Base-by-base conservation (phyloP, 1,140 invertebrate species). In the Frieseomelitta varia region DNA sequence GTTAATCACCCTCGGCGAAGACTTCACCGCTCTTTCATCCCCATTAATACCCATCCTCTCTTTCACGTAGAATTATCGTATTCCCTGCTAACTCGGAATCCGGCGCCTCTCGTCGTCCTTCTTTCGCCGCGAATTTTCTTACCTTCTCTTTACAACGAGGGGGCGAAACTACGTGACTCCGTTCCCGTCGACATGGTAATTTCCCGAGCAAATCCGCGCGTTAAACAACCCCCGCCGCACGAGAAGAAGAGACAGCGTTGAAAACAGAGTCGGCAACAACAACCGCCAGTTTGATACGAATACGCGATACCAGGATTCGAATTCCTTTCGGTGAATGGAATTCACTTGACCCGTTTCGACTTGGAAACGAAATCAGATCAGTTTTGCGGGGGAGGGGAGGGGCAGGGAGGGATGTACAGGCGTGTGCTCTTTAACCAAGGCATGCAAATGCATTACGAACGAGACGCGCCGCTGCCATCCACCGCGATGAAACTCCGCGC, bases 261-360 rank as follows among this genome's bases (percentile, higher is more conserved):
- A 65, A 78, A 78, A 19, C 61, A 21, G 39, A 47, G 61, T 12
- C 2, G 10, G 58, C 15, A 8, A 47, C 6, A 30, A 51, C 24
- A 17, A 63, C 51, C n/a, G 12, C 39, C 12, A n/a, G 61, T 1
- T 24, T n/a, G 19, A 47, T 47, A 61, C 17, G 56, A 65, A 51
- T 39, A 21, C 55, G 75, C 27, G 58, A 77, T 63, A 30, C n/a
- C 17, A n/a, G n/a, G 56, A 34, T 30, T 47, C 56, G 75, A 30
- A 61, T 78, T 78, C 75, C 75, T 65, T 65, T 0, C 27, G 17
- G 47, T 27, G 76, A 67, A 78, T 53, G 63, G 76, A n/a, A n/a
- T 30, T 78, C 63, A 78, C 76, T 78, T 78, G 76, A 78, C 76
- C 76, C 8, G 47, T 27, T 67, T 67, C 65, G 65, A n/a, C 47